These are phyloP conservation scores for Luffia ferchaultella DNA, from an alignment of 2,888 invertebrate genomes.

Conservation along the genomic window DNA sequence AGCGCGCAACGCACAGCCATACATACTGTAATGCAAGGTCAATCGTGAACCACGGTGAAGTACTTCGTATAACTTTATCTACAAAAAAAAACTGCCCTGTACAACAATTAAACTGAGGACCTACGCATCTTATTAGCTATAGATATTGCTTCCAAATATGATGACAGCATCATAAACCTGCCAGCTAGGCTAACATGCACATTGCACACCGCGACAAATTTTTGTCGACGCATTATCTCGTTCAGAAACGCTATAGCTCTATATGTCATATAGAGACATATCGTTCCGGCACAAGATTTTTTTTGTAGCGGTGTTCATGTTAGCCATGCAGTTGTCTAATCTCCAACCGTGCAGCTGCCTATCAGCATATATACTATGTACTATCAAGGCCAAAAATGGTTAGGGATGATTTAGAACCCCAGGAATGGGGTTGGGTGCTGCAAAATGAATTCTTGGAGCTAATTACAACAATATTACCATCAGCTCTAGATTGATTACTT, in stretches of 20 bases:
- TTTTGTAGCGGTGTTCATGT: background rate
- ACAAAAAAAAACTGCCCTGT: background rate
- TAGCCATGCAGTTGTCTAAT: background rate
- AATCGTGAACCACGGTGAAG: no score
- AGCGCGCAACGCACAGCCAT: no score
- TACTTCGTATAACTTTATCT: no score
- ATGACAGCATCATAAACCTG: no score
- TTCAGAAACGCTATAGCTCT: no score
- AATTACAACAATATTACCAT: background rate
- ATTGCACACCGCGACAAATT: no score
- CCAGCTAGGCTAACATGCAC: no score
- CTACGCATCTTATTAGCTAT: background rate
- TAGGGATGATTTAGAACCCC: background rate
- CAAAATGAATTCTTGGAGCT: background rate
- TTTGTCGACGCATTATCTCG: no score
- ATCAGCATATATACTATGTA: background rate
- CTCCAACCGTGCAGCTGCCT: background rate
- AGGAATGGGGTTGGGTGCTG: slow-evolving; percentile 1
- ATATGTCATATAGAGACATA: background rate
- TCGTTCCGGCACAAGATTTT: background rate
- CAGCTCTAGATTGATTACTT: background rate
- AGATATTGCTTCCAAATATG: background rate
- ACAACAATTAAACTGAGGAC: background rate
- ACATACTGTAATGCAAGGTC: no score
- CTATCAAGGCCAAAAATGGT: background rate